phyloP scores from a whole-genome alignment of 2,113 vertebrate genomes.

The Prietella phreatophila region DNA sequence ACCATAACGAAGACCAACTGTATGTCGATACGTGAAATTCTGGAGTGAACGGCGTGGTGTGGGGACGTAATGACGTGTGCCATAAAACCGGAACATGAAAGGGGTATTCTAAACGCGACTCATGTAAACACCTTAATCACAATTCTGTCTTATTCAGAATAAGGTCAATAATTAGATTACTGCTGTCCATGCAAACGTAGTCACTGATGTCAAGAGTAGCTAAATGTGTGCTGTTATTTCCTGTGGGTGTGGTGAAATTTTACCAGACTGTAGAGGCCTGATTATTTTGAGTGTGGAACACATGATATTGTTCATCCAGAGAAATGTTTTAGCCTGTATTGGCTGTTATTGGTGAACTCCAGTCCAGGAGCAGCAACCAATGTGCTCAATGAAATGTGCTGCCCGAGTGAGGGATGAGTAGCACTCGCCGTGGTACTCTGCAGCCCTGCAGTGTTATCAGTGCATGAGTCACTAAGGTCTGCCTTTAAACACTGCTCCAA shows the following conservation, averaged over 20 bases:
- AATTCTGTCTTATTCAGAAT: no score
- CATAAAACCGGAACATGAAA: no score
- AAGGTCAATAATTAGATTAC: no score
- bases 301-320: not conserved
- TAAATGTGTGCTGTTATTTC: not conserved
- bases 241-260: not conserved
- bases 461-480: constrained; percentile 32
- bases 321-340: not conserved
- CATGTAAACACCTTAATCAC: no score
- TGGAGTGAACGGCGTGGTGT: no score
- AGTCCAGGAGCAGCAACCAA: not conserved
- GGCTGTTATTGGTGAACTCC: not conserved
- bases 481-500: constrained; percentile 8
- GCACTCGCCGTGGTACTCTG: not conserved
- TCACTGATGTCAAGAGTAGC: not conserved
- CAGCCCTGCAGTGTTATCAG: constrained; percentile 8
- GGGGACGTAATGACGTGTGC: no score
- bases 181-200: no score
- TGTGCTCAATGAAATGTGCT: not conserved
- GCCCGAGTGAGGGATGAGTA: not conserved
- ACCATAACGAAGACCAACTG: no score
- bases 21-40: no score
- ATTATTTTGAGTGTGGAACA: not conserved
- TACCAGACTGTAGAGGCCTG: not conserved
- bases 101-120: no score